Percentiles rank a stretch among this genome's conserved stretches.
phyloP scores from a whole-genome alignment of 1,140 invertebrate species.

The Belonocnema kinseyi region DNA sequence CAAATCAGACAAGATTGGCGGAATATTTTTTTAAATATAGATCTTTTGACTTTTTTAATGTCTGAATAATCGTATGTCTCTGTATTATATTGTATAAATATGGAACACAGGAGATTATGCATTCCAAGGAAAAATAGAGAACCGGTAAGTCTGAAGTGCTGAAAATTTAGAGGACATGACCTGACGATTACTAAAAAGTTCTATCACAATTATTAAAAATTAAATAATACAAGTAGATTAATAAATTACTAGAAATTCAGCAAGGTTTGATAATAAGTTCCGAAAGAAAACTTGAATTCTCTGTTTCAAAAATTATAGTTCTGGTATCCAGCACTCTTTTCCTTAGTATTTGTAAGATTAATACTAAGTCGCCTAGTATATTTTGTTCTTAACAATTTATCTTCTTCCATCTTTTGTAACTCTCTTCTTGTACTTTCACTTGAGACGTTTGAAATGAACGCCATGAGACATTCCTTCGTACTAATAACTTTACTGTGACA shows the following conservation, averaged over 20 bases:
- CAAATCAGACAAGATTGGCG: no score
- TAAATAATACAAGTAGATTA: background rate
- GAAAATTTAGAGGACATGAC: background rate
- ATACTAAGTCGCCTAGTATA: constrained; percentile 36
- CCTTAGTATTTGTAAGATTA: constrained; percentile 35
- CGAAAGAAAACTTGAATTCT: constrained; percentile 33
- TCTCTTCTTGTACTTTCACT: constrained; percentile 48
- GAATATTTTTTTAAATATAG: no score
- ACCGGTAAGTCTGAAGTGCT: constrained; percentile 31
- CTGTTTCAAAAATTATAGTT: constrained; percentile 32
- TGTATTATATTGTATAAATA: constrained; percentile 20
- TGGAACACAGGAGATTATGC: constrained; percentile 47
- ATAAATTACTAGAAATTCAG: background rate
- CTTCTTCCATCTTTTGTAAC: constrained; percentile 50
- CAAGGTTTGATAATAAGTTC: background rate
- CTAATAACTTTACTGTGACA: constrained; percentile 70
- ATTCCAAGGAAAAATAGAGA: constrained; percentile 51
- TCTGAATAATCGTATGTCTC: background rate
- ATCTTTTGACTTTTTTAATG: background rate
- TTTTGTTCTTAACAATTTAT: constrained; percentile 35
- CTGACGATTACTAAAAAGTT: constrained; percentile 2
- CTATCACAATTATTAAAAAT: constrained; percentile 2
- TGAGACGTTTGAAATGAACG: constrained; percentile 54
- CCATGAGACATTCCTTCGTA: constrained; percentile 69
- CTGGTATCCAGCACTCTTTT: constrained; percentile 44